A percentile compares a stretch with the other conserved stretches of the same genome.
phyloP scores from a whole-genome alignment of 2,113 vertebrate genomes.

The Trichechus manatus region DNA sequence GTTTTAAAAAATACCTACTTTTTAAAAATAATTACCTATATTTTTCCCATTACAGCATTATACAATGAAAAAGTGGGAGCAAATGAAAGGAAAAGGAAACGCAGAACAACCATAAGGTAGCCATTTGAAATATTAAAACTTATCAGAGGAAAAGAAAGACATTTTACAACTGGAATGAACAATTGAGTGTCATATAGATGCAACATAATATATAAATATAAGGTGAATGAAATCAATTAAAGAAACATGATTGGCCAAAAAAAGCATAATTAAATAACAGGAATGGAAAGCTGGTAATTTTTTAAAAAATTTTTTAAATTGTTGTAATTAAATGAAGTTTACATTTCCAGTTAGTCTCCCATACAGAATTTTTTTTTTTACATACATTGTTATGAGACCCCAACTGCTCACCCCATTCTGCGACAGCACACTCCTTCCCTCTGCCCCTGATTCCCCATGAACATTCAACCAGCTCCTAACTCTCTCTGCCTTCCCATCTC shows the following conservation, averaged over 20 bases:
- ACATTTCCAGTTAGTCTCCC: no score
- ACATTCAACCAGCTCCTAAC: no score
- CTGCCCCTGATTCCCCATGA: no score
- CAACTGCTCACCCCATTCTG: no score
- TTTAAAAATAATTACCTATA: neutral
- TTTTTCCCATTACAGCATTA: slow-evolving; percentile 89
- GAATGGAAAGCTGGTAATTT: slow-evolving; percentile 45
- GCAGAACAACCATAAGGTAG: slow-evolving; percentile 98
- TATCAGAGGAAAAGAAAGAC: neutral
- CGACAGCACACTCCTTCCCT: no score
- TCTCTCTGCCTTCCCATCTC: no score
- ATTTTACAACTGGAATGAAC: neutral
- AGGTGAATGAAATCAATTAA: neutral
- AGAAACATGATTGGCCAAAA: neutral
- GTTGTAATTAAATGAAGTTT: no score
- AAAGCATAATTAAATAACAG: neutral
- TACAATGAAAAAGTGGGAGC: slow-evolving; percentile 97
- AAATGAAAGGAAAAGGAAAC: slow-evolving; percentile 97
- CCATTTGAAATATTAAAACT: neutral
- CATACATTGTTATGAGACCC: no score
- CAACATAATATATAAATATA: neutral
- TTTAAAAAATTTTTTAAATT: neutral
- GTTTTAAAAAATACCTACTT: neutral
- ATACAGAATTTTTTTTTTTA: no score
- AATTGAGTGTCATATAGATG: neutral